Evolutionary conservation across 2,888 invertebrate genomes (phyloP), one percentile per base, ranked within the genome.

Genomic region (Andrena trimmerana): DNA sequence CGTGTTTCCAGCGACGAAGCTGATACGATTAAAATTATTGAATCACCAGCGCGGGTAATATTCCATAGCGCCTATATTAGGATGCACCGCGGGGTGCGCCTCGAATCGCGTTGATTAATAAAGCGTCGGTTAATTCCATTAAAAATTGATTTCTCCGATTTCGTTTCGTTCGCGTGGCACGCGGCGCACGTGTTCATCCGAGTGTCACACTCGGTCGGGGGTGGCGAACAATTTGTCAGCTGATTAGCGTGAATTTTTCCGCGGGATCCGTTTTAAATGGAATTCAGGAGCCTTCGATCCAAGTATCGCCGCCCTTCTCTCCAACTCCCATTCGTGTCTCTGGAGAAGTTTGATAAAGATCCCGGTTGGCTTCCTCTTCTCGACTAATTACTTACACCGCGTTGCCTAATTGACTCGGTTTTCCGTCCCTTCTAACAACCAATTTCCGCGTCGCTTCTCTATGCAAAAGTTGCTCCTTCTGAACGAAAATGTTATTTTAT

Each of bases 381-480:
- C 68, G 70, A 73, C 78, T 84, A 82, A 86, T 86, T 86, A 82
- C 73, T 71, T 70, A 60, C 60, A 27, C 71, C 65, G 67, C 65
- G 77, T 78, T 52, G 68, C 78, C 69, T 80, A 78, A 86, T 86
- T 78, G 73, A 74, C 67, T 78, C 63, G 67, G 70, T 69, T 72
- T 79, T 63, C 73, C 67, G 66, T 50, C 59, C 50, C 54, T 42
- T 20, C 20, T 54, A 10, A 24, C 29, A 50, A 67, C 65, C 76
- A 67, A 70, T 70, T 76, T 66, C 33, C 73, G 36, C 33, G 27
- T 36, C 20, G 59, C 63, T 77, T 65, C 57, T n/a, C 54, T 36
- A 48, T 13, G 52, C 29, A 27, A 27, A 36, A 29, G 63, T 31
- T 62, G 16, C 16, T 16, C 1, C 13, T 4, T 4, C 13, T 0